These are phyloP conservation scores for Stenolophus ochropezus DNA, from an alignment of 2,888 invertebrate species.

Conservation along the genomic window DNA sequence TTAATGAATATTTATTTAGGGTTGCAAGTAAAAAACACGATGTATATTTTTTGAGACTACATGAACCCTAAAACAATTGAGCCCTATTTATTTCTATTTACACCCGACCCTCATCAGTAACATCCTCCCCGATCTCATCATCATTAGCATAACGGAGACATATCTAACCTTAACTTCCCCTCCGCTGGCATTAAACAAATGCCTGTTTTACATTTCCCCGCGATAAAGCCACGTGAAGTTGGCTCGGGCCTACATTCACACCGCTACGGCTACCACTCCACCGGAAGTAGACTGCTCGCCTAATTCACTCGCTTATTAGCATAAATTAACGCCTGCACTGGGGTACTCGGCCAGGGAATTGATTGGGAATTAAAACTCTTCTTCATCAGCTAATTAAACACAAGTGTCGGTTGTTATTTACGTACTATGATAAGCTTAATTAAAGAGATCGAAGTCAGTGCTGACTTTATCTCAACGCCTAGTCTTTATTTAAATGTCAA, in stretches of 20 bases:
- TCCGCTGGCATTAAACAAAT: conserved; percentile 13
- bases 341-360: not conserved
- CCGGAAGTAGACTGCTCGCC: conserved; percentile 37
- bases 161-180: conserved; percentile 20
- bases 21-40: too few relatives aligned
- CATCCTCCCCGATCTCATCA: conserved; percentile 13
- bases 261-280: not conserved
- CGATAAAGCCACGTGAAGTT: not conserved
- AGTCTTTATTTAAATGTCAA: too few relatives aligned
- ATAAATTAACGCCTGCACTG: conserved; percentile 37
- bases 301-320: conserved; percentile 47
- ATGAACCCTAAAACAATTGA: not conserved
- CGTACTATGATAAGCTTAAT: not conserved
- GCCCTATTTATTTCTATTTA: not conserved
- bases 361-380: not conserved
- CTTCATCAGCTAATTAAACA: not conserved
- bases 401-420: not conserved
- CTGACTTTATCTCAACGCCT: too few relatives aligned
- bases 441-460: too few relatives aligned
- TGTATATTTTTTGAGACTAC: too few relatives aligned
- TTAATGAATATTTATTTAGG: too few relatives aligned
- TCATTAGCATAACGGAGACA: conserved; percentile 17
- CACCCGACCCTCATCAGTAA: not conserved
- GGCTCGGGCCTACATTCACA: not conserved
- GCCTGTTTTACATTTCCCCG: conserved; percentile 33